Evolutionary conservation across 2,797 vertebrate genomes (phyloP), one percentile per base, ranked within the genome.

Genomic region (Buphagus erythrorhynchus): DNA sequence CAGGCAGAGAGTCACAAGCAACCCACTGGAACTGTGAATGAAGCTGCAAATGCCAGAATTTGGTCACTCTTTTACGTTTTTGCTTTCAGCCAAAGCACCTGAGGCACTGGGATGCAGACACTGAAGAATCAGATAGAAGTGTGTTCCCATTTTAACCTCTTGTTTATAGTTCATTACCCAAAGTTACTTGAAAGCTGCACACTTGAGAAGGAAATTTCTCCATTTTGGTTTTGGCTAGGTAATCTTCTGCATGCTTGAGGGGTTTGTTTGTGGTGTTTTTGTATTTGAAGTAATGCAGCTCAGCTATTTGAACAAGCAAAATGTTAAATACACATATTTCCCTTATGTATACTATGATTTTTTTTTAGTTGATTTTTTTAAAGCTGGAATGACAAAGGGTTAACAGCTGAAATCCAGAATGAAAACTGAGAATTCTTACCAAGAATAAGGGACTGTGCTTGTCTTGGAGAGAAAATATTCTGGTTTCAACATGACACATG

Each of bases 401-500:
- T 95, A 96, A 96, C 35, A 95, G 76, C 38, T 69, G 55, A 90
- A 94, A 88, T 76, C 45, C 66, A 90, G 58, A 80, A 94, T 26
- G 82, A 94, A 96, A 96, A 81, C 62, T 58, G 58, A 94, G 91
- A 91, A 90, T 83, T 88, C 76, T 92, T 83, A 90, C 78, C n/a
- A 83, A 78, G 75, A 95, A 91, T 80, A 78, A 93, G 87, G 73
- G 87, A 58, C 51, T 84, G 69, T 78, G 82, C 79, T 95, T 94
- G 80, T 91, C 80, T 89, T 78, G 54, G 82, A 91, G 66, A 96
- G 68, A 93, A 94, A 91, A 94, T 93, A 94, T 75, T 90, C 93
- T 95, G 92, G 91, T 92, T 96, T 95, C 84, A 93, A 86, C 78
- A 91, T 81, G 85, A 96, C 87, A 92, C 51, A 94, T 48, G 85